Percentiles rank a stretch among this genome's conserved stretches.
phyloP scores from a whole-genome alignment of 2,888 invertebrate species.

The Agrochola macilenta region DNA sequence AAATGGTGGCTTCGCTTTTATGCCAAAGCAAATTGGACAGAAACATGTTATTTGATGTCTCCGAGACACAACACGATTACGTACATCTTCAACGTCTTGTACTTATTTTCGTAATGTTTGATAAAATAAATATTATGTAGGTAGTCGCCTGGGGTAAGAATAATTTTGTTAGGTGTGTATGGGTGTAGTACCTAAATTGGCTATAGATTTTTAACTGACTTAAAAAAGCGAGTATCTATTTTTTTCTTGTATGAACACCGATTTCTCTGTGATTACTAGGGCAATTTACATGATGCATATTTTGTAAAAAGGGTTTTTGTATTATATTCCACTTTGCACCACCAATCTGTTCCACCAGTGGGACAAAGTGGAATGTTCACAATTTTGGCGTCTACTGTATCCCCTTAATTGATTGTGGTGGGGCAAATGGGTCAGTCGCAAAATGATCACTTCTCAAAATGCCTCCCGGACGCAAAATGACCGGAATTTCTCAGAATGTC shows the following conservation, averaged over 20 bases:
- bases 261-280: neutral
- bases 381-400: no score
- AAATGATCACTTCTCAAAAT: no score
- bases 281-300: neutral
- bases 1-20: constrained; percentile 17
- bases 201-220: neutral
- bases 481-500: no score
- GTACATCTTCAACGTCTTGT: neutral
- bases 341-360: no score
- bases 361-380: no score
- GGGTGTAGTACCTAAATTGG: neutral
- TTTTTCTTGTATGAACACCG: neutral
- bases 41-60: constrained; percentile 48
- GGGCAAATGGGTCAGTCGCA: no score
- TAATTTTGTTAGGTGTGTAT: neutral
- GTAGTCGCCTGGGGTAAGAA: neutral
- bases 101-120: constrained; percentile 22
- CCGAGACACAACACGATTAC: constrained; percentile 33
- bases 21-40: constrained; percentile 48
- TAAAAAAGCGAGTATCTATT: neutral
- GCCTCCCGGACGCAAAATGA: no score
- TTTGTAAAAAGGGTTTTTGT: neutral
- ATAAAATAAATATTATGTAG: constrained; percentile 1
- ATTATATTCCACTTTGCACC: no score
- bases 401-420: no score